Evolutionary conservation across 2,888 invertebrate genomes (phyloP).

Genomic region (Melitaea athalia): DNA sequence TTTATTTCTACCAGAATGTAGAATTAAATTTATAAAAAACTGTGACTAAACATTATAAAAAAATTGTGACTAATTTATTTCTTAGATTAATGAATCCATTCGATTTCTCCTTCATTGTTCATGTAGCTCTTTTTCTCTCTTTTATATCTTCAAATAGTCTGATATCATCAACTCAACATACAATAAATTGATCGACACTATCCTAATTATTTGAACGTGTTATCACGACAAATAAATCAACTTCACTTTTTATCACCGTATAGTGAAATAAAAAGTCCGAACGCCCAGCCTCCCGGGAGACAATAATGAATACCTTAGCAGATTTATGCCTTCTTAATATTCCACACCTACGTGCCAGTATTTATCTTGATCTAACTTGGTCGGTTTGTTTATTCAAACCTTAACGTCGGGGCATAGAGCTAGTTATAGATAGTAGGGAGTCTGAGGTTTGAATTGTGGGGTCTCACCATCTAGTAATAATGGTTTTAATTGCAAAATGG

Average conservation of each 20-base stretch:
- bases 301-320: constrained; percentile 67
- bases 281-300: constrained; percentile 50
- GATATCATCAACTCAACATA: constrained; percentile 8
- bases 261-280: constrained; percentile 72
- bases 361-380: constrained; percentile 20
- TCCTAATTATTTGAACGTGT: constrained; percentile 39
- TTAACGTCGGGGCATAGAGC: constrained; percentile 6
- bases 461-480: constrained; percentile 19
- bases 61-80: too few relatives aligned
- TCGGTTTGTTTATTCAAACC: constrained; percentile 13
- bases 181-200: constrained; percentile 19
- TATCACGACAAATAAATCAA: constrained; percentile 69
- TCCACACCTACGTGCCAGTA: constrained; percentile 57
- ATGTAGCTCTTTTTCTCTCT: background rate
- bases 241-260: constrained; percentile 59
- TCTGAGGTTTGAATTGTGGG: constrained; percentile 3
- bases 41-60: too few relatives aligned
- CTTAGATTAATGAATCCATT: too few relatives aligned
- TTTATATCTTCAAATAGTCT: background rate
- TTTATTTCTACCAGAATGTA: too few relatives aligned
- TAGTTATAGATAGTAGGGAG: background rate
- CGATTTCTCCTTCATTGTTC: too few relatives aligned
- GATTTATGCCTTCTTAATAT: constrained; percentile 76
- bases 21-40: too few relatives aligned
- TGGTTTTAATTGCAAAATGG: constrained; percentile 28